Evolutionary conservation across 2,113 vertebrate species (phyloP).

Genomic region (Heterocephalus glaber): DNA sequence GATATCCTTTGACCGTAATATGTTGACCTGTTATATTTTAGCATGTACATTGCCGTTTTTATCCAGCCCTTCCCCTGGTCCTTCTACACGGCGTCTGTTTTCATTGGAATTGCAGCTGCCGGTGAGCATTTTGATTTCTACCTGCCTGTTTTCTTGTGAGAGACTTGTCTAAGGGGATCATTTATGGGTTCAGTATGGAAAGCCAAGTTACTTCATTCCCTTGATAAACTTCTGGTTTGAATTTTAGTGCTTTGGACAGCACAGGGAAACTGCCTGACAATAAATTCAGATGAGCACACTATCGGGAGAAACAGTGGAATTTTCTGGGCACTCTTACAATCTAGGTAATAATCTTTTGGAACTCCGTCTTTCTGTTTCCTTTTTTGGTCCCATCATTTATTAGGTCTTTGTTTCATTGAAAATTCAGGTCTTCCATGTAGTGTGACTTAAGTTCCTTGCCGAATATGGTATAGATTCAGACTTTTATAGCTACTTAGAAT

Average conservation of each 20-base stretch:
- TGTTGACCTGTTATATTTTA: conserved; percentile 85
- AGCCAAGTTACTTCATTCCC: conserved; percentile 1
- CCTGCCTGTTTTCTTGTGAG: not conserved
- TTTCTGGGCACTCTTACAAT: conserved; percentile 97
- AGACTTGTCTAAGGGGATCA: not conserved
- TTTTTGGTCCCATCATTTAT: not conserved
- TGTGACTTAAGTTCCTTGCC: not conserved
- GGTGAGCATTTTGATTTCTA: conserved; percentile 87
- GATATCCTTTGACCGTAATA: conserved; percentile 64
- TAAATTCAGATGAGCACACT: conserved; percentile 93
- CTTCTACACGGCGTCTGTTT: conserved; percentile 96
- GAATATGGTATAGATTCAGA: not conserved
- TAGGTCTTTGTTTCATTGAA: not conserved
- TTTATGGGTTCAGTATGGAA: not conserved
- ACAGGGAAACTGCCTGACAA: conserved; percentile 94
- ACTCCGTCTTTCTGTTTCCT: not conserved
- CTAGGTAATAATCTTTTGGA: conserved; percentile 86
- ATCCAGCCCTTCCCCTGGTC: conserved; percentile 94
- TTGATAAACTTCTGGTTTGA: conserved; percentile 51
- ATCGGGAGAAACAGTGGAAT: conserved; percentile 98
- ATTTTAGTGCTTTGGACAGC: conserved; percentile 97
- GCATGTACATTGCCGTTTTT: conserved; percentile 97
- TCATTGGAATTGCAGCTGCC: conserved; percentile 96
- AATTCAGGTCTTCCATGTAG: not conserved
- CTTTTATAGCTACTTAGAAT: not conserved